Evolutionary conservation across 1,140 invertebrate species (phyloP).

Genomic region (Drosophila mayri): DNA sequence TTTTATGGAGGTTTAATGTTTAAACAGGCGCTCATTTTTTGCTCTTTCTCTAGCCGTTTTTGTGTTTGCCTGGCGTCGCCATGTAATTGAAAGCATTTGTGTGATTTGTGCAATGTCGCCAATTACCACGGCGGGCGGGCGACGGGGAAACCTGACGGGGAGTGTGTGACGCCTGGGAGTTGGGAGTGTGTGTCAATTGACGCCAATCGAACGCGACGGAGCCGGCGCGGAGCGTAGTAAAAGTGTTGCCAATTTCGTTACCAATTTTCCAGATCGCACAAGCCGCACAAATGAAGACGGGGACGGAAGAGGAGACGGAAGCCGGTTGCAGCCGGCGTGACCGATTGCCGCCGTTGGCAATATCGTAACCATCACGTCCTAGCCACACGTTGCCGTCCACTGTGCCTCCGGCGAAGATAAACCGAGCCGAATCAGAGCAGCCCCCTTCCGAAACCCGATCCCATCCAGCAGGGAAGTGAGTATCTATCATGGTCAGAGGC

Average conservation of each 20-base stretch:
- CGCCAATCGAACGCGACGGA: slow-evolving; percentile 44
- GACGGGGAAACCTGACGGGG: background rate
- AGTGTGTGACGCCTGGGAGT: slow-evolving; percentile 21
- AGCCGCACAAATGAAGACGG: slow-evolving; percentile 18
- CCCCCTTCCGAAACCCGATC: slow-evolving; percentile 29
- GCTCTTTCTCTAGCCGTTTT: slow-evolving; percentile 31
- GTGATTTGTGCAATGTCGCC: slow-evolving; percentile 80
- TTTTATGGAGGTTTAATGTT: slow-evolving; percentile 64
- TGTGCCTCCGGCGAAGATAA: slow-evolving; percentile 15
- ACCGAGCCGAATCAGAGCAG: slow-evolving; percentile 6
- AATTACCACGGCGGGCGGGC: slow-evolving; percentile 52
- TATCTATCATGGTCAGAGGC: slow-evolving; percentile 6
- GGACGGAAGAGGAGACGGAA: background rate
- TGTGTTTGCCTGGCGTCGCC: slow-evolving; percentile 54
- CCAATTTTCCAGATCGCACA: slow-evolving; percentile 63
- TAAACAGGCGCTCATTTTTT: slow-evolving; percentile 64
- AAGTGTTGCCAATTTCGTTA: slow-evolving; percentile 79
- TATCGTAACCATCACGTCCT: slow-evolving; percentile 47
- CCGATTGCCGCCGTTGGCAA: slow-evolving; percentile 38
- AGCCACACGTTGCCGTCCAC: slow-evolving; percentile 5
- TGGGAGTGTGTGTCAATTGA: slow-evolving; percentile 42
- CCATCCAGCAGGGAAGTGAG: slow-evolving; percentile 39
- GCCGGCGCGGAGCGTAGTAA: slow-evolving; percentile 50
- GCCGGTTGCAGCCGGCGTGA: slow-evolving; percentile 49
- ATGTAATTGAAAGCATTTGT: slow-evolving; percentile 82